Conservation (phyloP, 1,140 invertebrate genomes). For the Chelonus insularis region DNA sequence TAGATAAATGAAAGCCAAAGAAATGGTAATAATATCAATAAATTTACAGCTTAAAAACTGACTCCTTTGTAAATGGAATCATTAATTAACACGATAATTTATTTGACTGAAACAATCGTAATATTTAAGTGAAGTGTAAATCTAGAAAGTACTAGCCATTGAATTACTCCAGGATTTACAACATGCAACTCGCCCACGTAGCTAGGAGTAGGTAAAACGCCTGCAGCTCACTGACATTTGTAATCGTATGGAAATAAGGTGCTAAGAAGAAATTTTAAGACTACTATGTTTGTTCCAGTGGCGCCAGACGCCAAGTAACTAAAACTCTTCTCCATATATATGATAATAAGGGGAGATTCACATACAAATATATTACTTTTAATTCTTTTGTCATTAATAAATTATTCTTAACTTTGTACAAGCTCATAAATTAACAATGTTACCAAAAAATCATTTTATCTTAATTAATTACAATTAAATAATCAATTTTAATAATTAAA, state of each 20-base stretch:
- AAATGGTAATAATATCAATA: no score
- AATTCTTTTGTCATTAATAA: background rate
- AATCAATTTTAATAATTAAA: no score
- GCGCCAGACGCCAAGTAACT: conserved; percentile 31
- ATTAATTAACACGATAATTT: no score
- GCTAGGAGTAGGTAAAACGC: conserved; percentile 11
- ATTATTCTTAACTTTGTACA: background rate
- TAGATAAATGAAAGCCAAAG: no score
- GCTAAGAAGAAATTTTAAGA: conserved; percentile 42
- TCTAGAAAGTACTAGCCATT: conserved; percentile 11
- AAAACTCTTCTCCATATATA: background rate
- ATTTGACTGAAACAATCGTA: no score
- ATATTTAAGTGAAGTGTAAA: background rate
- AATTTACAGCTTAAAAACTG: no score
- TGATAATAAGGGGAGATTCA: no score
- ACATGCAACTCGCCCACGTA: conserved; percentile 30
- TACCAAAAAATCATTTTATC: no score
- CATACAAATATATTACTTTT: background rate
- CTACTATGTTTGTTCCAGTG: conserved; percentile 40
- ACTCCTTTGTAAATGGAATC: no score
- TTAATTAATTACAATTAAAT: no score
- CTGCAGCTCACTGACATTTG: conserved; percentile 36
- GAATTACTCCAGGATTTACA: conserved; percentile 32
- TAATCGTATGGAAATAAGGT: conserved; percentile 50
- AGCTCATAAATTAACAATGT: no score